These are phyloP conservation scores for Brenthis hecate DNA, from an alignment of 2,888 invertebrate genomes.

Conservation along the genomic window DNA sequence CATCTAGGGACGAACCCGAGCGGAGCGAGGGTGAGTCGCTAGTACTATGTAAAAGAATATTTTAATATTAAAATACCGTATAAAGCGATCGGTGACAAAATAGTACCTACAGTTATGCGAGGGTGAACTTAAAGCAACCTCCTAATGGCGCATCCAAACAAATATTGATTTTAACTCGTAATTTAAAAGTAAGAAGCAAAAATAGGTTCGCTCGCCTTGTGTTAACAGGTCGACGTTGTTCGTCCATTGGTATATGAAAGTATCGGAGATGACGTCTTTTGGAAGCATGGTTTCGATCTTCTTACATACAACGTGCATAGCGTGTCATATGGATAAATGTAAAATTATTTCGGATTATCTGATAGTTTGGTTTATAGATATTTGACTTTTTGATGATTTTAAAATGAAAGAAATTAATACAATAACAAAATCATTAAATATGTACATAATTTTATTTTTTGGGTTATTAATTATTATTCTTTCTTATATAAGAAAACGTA, in stretches of 20 bases:
- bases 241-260: conserved; percentile 31
- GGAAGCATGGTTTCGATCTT: conserved; percentile 16
- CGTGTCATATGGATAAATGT: not conserved
- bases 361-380: not conserved
- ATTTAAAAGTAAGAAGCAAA: conserved; percentile 2
- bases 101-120: not conserved
- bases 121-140: not conserved
- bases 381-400: not conserved
- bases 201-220: conserved; percentile 12
- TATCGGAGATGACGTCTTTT: conserved; percentile 21
- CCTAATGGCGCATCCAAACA: not conserved
- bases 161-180: not conserved
- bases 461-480: too few species aligned
- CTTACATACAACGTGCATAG: conserved; percentile 2
- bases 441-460: too few species aligned
- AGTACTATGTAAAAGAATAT: too few species aligned
- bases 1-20: too few species aligned
- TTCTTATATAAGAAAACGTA: too few species aligned
- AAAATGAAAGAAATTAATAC: not conserved
- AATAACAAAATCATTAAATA: too few species aligned
- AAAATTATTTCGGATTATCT: not conserved
- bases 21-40: too few species aligned
- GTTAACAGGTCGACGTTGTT: conserved; percentile 21
- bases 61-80: too few species aligned
- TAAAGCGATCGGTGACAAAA: too few species aligned